Evolutionary conservation across 2,888 invertebrate species (phyloP).

Genomic region (Rhingia rostrata): DNA sequence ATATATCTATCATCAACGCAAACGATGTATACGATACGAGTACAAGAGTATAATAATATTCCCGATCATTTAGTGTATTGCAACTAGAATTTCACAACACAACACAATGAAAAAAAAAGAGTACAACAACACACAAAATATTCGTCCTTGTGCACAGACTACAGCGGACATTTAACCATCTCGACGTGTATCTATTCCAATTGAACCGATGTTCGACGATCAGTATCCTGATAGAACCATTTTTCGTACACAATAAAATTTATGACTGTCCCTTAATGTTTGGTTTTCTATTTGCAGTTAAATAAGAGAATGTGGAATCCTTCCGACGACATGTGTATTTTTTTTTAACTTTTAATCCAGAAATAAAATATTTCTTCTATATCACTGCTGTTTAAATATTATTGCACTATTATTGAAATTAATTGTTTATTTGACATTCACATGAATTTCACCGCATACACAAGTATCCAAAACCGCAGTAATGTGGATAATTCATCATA

Average conservation of each 20-base stretch:
- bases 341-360: slow-evolving; percentile 30
- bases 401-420: slow-evolving; percentile 29
- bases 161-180: slow-evolving; percentile 45
- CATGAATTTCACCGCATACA: slow-evolving; percentile 43
- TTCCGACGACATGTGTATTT: slow-evolving; percentile 57
- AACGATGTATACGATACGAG: background rate
- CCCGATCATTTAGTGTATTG: slow-evolving; percentile 31
- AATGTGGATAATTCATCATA: slow-evolving; percentile 58
- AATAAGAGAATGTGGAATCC: slow-evolving; percentile 44
- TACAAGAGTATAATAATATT: background rate
- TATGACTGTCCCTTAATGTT: slow-evolving; percentile 18
- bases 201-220: slow-evolving; percentile 37
- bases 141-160: slow-evolving; percentile 22
- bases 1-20: slow-evolving; percentile 24
- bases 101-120: slow-evolving; percentile 9
- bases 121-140: background rate
- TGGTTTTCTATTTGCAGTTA: slow-evolving; percentile 25
- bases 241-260: slow-evolving; percentile 2
- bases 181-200: slow-evolving; percentile 49
- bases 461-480: slow-evolving; percentile 45
- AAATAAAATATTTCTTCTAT: background rate
- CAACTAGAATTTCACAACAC: slow-evolving; percentile 10
- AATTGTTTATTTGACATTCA: slow-evolving; percentile 72
- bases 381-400: slow-evolving; percentile 2
- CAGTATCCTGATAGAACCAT: slow-evolving; percentile 25